These are phyloP conservation scores for Polypedilum pembai DNA, from an alignment of 1,140 invertebrate genomes.

Conservation along the genomic window DNA sequence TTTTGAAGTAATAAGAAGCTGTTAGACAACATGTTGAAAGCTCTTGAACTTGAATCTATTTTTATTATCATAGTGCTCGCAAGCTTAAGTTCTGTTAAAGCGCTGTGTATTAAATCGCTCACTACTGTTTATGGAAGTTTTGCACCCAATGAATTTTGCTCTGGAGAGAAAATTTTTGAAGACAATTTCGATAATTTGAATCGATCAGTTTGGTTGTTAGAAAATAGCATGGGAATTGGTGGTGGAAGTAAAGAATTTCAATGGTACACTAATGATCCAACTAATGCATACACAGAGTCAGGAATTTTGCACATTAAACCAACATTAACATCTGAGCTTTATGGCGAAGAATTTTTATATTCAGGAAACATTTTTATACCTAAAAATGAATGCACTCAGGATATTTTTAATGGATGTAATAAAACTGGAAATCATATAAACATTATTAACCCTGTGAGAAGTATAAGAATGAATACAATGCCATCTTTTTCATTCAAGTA, in stretches of 20 bases:
- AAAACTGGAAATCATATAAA: slow-evolving; percentile 44
- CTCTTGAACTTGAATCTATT: neutral
- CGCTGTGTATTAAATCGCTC: slow-evolving; percentile 15
- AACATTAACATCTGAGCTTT: slow-evolving; percentile 52
- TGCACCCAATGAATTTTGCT: slow-evolving; percentile 39
- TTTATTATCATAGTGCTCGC: neutral
- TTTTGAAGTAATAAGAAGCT: too few species aligned
- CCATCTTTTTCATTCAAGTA: slow-evolving; percentile 55
- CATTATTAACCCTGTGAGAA: slow-evolving; percentile 54
- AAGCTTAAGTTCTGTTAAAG: neutral
- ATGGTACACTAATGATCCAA: slow-evolving; percentile 58
- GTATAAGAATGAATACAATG: slow-evolving; percentile 56
- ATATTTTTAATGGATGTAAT: slow-evolving; percentile 46
- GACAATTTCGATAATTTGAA: slow-evolving; percentile 57
- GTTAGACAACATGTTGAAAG: neutral
- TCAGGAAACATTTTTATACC: slow-evolving; percentile 50
- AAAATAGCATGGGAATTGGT: slow-evolving; percentile 57
- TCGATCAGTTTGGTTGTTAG: slow-evolving; percentile 56
- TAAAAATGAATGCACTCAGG: slow-evolving; percentile 53
- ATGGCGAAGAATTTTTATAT: slow-evolving; percentile 50
- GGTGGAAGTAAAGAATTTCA: slow-evolving; percentile 60
- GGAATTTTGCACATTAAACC: slow-evolving; percentile 53
- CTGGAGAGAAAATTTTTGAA: slow-evolving; percentile 54
- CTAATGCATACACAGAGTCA: slow-evolving; percentile 53
- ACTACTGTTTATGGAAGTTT: slow-evolving; percentile 24